Conservation (phyloP, 2,113 vertebrate genomes). For the Myodes glareolus region DNA sequence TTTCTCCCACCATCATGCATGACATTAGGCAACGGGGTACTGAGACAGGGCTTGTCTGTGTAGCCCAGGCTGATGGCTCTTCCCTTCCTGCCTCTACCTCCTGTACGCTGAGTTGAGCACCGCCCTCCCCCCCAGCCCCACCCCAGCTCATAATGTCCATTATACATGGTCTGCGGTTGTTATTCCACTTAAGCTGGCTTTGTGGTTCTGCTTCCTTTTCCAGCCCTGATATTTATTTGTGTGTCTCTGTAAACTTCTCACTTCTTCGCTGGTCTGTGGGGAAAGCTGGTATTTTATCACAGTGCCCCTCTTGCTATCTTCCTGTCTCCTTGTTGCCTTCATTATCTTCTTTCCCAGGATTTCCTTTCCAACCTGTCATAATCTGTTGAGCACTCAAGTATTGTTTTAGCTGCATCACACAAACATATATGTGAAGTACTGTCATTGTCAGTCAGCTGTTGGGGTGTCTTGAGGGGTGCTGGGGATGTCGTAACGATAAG, state of each 20-base stretch:
- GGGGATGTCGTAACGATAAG: not conserved
- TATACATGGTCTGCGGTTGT: not conserved
- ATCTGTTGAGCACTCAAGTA: not conserved
- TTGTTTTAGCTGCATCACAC: not conserved
- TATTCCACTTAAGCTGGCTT: not conserved
- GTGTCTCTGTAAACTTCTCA: not conserved
- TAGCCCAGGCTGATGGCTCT: not conserved
- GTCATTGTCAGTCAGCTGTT: not conserved
- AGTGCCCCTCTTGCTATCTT: not conserved
- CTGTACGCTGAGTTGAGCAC: not conserved
- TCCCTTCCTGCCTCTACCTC: not conserved
- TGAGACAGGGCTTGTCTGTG: not conserved
- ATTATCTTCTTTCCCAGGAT: not conserved
- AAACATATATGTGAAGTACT: not conserved
- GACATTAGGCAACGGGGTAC: not conserved
- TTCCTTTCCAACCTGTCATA: not conserved
- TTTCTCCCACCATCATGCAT: not conserved
- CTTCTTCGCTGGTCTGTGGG: not conserved
- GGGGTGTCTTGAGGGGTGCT: not conserved
- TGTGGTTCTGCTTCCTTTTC: not conserved
- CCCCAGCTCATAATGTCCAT: not conserved
- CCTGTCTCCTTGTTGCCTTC: not conserved
- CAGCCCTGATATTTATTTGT: not conserved
- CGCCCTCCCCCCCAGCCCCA: not conserved
- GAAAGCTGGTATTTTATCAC: slow-evolving; percentile 2